These are phyloP conservation scores for Harpagifer antarcticus DNA, from an alignment of 2,797 vertebrate genomes.

Conservation along the genomic window DNA sequence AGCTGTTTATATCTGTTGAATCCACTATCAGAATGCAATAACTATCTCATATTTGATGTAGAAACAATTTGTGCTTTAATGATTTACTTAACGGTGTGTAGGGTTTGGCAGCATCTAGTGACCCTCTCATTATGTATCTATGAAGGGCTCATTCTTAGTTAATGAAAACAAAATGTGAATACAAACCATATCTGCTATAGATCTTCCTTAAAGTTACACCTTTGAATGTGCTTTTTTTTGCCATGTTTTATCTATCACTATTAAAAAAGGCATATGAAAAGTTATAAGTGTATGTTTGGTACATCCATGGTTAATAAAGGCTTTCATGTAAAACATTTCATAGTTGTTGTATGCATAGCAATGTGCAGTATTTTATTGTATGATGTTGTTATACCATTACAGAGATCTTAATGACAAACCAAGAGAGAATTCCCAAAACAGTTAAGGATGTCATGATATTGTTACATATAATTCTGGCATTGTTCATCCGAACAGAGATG, in stretches of 20 bases:
- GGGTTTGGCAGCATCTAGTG: too few species aligned
- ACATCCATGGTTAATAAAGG: not conserved
- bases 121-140: too few species aligned
- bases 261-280: slow-evolving; percentile 16
- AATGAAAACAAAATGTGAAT: too few species aligned
- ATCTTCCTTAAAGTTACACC: too few species aligned
- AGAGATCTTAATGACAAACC: slow-evolving; percentile 12
- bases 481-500: not conserved
- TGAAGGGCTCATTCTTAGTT: too few species aligned
- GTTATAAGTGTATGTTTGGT: not conserved
- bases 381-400: slow-evolving; percentile 17
- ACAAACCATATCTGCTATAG: too few species aligned
- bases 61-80: not conserved
- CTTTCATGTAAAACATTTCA: slow-evolving; percentile 18
- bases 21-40: not conserved
- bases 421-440: not conserved
- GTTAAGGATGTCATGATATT: not conserved
- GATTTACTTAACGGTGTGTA: not conserved
- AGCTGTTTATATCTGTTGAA: not conserved
- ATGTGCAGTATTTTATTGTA: slow-evolving; percentile 27
- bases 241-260: not conserved
- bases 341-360: slow-evolving; percentile 35
- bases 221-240: not conserved
- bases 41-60: not conserved
- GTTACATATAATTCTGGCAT: not conserved